Evolutionary conservation across 2,113 vertebrate species (phyloP).

Genomic region (Irena cyanogastra): DNA sequence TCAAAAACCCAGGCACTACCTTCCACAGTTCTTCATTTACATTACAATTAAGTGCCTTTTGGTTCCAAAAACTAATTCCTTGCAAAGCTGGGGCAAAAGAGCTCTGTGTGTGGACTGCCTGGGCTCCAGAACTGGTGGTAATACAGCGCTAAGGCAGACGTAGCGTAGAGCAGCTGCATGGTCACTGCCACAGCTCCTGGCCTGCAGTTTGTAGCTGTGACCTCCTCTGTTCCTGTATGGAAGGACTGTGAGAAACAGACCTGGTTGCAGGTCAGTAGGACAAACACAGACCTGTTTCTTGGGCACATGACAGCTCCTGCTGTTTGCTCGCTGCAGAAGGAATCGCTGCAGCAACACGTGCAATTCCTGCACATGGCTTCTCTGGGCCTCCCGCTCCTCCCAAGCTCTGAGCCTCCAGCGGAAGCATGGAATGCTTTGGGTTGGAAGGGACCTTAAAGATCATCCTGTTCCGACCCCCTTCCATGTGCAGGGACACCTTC

Average conservation of each 20-base stretch:
- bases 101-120: not conserved
- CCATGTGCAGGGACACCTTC: not conserved
- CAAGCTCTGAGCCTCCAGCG: not conserved
- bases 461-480: not conserved
- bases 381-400: not conserved
- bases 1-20: not conserved
- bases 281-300: not conserved
- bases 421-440: not conserved
- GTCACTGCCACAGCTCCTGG: not conserved
- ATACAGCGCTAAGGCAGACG: not conserved
- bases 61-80: not conserved
- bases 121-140: not conserved
- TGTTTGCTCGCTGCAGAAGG: not conserved
- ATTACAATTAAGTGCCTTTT: not conserved
- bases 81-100: not conserved
- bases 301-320: not conserved
- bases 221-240: not conserved
- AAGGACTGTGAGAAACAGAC: not conserved
- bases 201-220: not conserved
- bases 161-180: not conserved
- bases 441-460: not conserved
- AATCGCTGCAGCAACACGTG: accelerated
- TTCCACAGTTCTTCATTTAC: not conserved
- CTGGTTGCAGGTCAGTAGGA: not conserved
- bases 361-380: not conserved